Base-by-base conservation (phyloP, 2,888 invertebrate species). In the Pachydiplax longipennis region DNA sequence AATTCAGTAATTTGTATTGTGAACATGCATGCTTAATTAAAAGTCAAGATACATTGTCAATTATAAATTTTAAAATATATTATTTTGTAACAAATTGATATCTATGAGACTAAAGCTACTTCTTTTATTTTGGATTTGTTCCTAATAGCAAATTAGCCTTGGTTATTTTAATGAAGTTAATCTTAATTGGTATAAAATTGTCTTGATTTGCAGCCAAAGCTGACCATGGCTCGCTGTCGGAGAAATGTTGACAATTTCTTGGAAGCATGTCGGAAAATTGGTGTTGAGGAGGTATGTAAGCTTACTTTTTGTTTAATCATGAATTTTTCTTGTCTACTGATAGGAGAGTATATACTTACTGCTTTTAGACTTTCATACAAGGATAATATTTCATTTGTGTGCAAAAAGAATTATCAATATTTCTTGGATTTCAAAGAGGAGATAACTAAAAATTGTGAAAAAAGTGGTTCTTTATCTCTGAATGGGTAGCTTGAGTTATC, bases 211-310 rank as follows among this genome's bases (percentile, higher is more conserved):
- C 94, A 99, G 98, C 98, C 98, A 65, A 98, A 98, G 94, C 94
- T 99, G 92, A 98, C 98, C n/a, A 97, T 98, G 96, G 98, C 99
- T 80, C 96, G 99, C 93, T 98, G 98, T 95, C 96, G 98, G 93
- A 95, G 98, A 93, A 99, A 99, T 94, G 98, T 99, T 48, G 99
- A 99, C 94, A 99, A 99, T 94, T 99, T 99, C 93, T 94, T 99
- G 92, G 98, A 98, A 93, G 99, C 99, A 37, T 99, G 99, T 94
- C 96, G 98, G 91, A 97, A 96, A 94, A 98, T 99, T 93, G 99
- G 99, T 92, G 98, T 99, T 22, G 97, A 98, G 94, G 98, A 98
- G 97, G 99, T 99, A 94, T 96, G 97, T 94, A 90, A 22, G 40
- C 82, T 80, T 12, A 61, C 31, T 61, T 10, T 80, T 90, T 31